Evolutionary conservation across 2,113 vertebrate species (phyloP).

Genomic region (Otis tarda): DNA sequence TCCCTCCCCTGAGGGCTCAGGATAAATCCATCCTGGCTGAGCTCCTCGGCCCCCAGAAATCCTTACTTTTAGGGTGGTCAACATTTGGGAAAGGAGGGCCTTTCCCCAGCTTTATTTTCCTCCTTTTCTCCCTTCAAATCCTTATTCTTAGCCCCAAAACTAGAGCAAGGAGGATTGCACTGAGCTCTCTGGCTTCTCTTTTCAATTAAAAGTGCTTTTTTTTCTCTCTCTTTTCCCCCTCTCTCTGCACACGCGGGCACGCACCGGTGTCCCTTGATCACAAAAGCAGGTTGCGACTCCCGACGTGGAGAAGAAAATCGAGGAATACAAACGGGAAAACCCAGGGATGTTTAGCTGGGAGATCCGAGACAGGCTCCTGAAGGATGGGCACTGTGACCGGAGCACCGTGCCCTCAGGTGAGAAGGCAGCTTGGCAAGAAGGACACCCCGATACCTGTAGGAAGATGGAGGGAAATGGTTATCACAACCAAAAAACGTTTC

Average conservation of each 20-base stretch:
- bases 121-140: background rate
- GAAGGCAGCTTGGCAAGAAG: slow-evolving; percentile 64
- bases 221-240: background rate
- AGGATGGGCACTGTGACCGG: slow-evolving; percentile 97
- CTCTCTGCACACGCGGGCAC: background rate
- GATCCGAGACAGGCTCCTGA: slow-evolving; percentile 95
- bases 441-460: background rate
- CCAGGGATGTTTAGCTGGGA: slow-evolving; percentile 99
- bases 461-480: background rate
- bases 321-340: slow-evolving; percentile 98
- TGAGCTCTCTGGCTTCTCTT: background rate
- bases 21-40: background rate
- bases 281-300: slow-evolving; percentile 99
- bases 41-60: no score
- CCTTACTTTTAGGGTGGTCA: background rate
- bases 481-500: background rate
- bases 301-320: slow-evolving; percentile 97
- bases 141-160: background rate
- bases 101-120: background rate
- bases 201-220: slow-evolving; percentile 74
- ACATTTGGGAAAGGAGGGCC: background rate
- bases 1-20: background rate
- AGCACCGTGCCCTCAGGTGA: slow-evolving; percentile 99
- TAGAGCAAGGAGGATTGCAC: background rate
- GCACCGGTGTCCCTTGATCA: slow-evolving; percentile 29